Conservation (phyloP, 2,888 invertebrate species). For the Lepidochrysops patricia region DNA sequence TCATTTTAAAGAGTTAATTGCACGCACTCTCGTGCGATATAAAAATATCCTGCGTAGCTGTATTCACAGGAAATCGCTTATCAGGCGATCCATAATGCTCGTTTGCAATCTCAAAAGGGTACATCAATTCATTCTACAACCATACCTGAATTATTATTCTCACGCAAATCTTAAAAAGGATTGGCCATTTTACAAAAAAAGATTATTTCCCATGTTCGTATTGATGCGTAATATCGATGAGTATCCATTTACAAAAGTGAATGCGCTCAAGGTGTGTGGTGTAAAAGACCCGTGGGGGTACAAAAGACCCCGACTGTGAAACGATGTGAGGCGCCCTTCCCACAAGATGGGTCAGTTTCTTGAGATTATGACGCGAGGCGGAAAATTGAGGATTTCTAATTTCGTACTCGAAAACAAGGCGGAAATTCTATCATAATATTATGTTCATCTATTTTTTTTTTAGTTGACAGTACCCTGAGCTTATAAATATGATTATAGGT, state of each 20-base stretch:
- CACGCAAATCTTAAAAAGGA: slow-evolving; percentile 1
- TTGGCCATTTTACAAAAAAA: neutral
- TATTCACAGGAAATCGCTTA: too few species aligned
- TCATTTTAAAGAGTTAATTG: too few species aligned
- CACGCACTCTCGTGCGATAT: too few species aligned
- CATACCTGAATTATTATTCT: neutral
- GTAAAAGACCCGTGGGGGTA: slow-evolving; percentile 33
- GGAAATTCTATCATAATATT: too few species aligned
- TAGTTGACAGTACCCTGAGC: too few species aligned
- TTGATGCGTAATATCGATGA: slow-evolving; percentile 23
- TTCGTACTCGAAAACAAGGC: neutral
- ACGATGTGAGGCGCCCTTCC: slow-evolving; percentile 37
- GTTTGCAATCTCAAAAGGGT: neutral
- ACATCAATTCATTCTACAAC: neutral
- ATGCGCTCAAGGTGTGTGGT: slow-evolving; percentile 46
- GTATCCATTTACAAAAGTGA: slow-evolving; percentile 44
- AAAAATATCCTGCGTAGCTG: too few species aligned
- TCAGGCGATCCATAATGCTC: too few species aligned
- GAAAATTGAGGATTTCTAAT: neutral
- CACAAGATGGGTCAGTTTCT: slow-evolving; percentile 35
- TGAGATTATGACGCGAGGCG: slow-evolving; percentile 24
- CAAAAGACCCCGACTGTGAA: slow-evolving; percentile 47
- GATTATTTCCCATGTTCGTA: slow-evolving; percentile 1
- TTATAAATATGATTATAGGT: too few species aligned
- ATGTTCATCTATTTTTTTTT: too few species aligned